Conservation (phyloP, 2,888 invertebrate genomes). For the Leptinotarsa rubiginosa region DNA sequence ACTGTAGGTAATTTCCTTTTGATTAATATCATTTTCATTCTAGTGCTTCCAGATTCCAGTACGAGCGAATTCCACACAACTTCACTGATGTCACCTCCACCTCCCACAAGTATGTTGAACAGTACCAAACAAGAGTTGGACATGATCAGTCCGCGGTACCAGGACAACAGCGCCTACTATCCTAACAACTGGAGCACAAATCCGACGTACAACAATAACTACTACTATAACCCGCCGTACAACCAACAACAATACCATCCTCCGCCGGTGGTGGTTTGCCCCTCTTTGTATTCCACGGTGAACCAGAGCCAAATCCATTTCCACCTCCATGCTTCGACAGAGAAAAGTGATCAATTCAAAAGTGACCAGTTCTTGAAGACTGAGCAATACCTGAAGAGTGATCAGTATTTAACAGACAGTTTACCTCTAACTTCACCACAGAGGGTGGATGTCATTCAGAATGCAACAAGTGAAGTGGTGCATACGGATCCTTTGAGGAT, state of each 20-base stretch:
- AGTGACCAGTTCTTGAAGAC: conserved; percentile 76
- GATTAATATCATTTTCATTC: conserved; percentile 38
- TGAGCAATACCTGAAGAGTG: conserved; percentile 74
- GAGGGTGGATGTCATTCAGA: conserved; percentile 68
- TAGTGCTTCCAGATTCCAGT: conserved; percentile 62
- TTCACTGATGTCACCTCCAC: conserved; percentile 60
- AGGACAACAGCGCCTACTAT: conserved; percentile 69
- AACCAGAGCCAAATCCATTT: conserved; percentile 90
- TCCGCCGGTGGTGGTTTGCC: conserved; percentile 78
- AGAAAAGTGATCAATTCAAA: conserved; percentile 71
- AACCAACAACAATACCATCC: conserved; percentile 74
- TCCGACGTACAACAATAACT: conserved; percentile 66
- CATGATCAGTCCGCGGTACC: conserved; percentile 60
- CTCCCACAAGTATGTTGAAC: conserved; percentile 33
- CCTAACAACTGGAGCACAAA: conserved; percentile 70
- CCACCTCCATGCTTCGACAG: conserved; percentile 76
- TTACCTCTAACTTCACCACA: conserved; percentile 69
- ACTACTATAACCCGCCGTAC: conserved; percentile 75
- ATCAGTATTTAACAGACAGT: conserved; percentile 61
- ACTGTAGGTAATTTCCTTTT: neutral
- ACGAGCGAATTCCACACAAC: conserved; percentile 62
- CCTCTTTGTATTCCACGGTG: conserved; percentile 81
- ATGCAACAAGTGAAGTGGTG: conserved; percentile 69
- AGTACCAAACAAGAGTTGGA: conserved; percentile 54
- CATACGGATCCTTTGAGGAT: conserved; percentile 54